A percentile compares a stretch with the other conserved stretches of the same genome.
Conservation (phyloP, 2,888 invertebrate species). For the Stenchaetothrips biformis region DNA sequence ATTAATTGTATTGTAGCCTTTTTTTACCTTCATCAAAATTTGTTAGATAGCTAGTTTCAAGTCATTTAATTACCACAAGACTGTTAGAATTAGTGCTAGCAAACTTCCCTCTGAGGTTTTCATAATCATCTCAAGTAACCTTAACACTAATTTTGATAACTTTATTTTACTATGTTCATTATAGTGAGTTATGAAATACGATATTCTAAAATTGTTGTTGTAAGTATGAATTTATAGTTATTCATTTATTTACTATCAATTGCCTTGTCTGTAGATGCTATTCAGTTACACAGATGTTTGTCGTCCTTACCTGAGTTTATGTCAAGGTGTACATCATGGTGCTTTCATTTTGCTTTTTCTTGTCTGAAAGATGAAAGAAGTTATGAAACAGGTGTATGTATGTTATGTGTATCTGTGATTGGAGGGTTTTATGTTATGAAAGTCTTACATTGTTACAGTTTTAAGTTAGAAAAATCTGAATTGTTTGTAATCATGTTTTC, state of each 20-base stretch:
- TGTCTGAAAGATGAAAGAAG: background rate
- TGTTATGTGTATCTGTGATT: background rate
- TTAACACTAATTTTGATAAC: background rate
- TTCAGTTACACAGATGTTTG: too few relatives aligned
- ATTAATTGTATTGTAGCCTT: too few relatives aligned
- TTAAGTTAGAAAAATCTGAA: background rate
- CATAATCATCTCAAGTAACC: background rate
- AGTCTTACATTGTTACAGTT: too few relatives aligned
- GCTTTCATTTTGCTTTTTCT: background rate
- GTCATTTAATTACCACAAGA: conserved; percentile 7
- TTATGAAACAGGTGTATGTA: background rate
- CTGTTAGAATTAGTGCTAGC: background rate
- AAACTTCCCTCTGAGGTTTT: background rate
- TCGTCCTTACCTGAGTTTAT: too few relatives aligned
- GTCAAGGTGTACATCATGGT: background rate
- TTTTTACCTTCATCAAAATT: too few relatives aligned
- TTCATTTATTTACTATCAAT: too few relatives aligned
- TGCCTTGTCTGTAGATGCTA: too few relatives aligned
- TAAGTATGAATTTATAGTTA: too few relatives aligned
- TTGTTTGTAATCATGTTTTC: background rate
- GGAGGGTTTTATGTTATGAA: too few relatives aligned
- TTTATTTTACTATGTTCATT: background rate
- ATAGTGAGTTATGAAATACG: too few relatives aligned
- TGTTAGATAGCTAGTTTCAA: background rate
- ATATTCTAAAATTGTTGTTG: too few relatives aligned